Evolutionary conservation across 1,140 invertebrate genomes (phyloP).

Genomic region (Galleria mellonella): DNA sequence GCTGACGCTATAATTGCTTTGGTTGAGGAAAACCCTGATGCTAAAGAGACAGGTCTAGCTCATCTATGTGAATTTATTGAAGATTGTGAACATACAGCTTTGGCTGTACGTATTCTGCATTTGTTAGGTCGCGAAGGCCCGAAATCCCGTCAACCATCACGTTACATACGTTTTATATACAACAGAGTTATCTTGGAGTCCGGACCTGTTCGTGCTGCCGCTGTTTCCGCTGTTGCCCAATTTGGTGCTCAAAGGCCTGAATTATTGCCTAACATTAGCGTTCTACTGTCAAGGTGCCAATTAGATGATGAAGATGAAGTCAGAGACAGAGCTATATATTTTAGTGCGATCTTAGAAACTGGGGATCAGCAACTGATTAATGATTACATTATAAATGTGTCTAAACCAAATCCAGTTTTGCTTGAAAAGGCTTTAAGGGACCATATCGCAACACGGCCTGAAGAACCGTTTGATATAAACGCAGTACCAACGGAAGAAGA

Average conservation of each 20-base stretch:
- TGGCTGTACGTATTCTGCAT: constrained; percentile 98
- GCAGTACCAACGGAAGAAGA: constrained; percentile 84
- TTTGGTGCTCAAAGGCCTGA: constrained; percentile 97
- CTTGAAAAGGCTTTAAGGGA: constrained; percentile 90
- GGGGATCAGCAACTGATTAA: constrained; percentile 81
- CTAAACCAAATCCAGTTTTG: constrained; percentile 86
- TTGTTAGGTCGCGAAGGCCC: constrained; percentile 98
- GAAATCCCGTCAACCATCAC: constrained; percentile 92
- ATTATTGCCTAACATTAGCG: constrained; percentile 90
- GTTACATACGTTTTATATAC: constrained; percentile 99
- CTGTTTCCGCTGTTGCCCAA: constrained; percentile 97
- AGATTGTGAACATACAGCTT: constrained; percentile 97
- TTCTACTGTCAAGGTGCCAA: constrained; percentile 90
- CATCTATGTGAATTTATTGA: constrained; percentile 99
- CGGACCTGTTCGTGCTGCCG: constrained; percentile 94
- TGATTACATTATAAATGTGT: constrained; percentile 89
- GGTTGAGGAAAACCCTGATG: constrained; percentile 95
- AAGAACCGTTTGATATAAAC: constrained; percentile 92
- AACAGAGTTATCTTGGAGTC: constrained; percentile 98
- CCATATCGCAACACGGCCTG: constrained; percentile 83
- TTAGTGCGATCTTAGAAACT: constrained; percentile 87
- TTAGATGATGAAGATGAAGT: constrained; percentile 99
- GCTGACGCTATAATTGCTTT: constrained; percentile 98
- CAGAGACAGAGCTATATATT: constrained; percentile 97
- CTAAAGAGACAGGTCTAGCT: constrained; percentile 95